These are phyloP conservation scores for Ochotona princeps DNA, from an alignment of 2,113 vertebrate genomes.

Conservation along the genomic window DNA sequence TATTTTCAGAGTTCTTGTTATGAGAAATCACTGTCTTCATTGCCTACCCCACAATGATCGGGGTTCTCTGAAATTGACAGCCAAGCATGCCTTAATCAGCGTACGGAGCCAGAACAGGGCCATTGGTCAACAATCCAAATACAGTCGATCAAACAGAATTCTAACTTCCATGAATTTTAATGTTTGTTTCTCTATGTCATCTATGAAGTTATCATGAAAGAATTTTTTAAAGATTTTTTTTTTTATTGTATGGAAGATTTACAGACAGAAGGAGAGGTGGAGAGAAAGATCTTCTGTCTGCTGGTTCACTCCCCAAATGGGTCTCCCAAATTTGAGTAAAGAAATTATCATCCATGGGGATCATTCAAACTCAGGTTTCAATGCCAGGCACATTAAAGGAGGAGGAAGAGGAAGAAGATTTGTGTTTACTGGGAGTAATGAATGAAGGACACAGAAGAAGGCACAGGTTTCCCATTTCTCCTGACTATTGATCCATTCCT, in stretches of 20 bases:
- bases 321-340: not conserved
- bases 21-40: conserved; percentile 9
- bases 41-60: not conserved
- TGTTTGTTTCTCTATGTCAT: not conserved
- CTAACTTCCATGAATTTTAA: not conserved
- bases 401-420: not conserved
- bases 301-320: no score
- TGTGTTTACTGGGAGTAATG: not conserved
- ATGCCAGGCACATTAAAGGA: not conserved
- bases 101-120: not conserved
- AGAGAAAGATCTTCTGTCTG: no score
- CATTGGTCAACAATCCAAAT: not conserved
- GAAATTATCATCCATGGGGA: not conserved
- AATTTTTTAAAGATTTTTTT: no score
- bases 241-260: no score
- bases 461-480: not conserved
- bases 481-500: not conserved
- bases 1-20: not conserved
- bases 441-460: not conserved
- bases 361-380: not conserved
- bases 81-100: not conserved
- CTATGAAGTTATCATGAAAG: not conserved
- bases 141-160: conserved; percentile 4
- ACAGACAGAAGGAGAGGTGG: no score
- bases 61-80: not conserved